Evolutionary conservation across 2,888 invertebrate genomes (phyloP), one percentile per base, ranked within the genome.

Genomic region (Macaria notata): DNA sequence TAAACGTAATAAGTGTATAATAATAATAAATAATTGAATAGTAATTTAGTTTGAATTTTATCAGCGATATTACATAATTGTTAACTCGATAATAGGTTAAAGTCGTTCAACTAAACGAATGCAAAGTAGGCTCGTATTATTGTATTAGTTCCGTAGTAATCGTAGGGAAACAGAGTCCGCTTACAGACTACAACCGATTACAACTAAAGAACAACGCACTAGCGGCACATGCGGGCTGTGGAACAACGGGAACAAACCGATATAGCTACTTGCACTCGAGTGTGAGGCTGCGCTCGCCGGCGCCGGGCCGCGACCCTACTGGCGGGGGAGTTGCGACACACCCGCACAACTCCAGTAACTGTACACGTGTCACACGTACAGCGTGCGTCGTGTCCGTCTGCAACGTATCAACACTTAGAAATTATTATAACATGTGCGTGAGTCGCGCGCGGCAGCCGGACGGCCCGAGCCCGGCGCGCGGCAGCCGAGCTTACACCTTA

Each of bases 1-100:
- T 92, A 92, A 92, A 92, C 92, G 86, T 92, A 92, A 92, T 92
- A 91, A 92, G 88, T 92, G 92, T 92, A 91, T 92, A 91, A 91
- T 88, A 91, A 91, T 88, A 90, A 63, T 88, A 91, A 90, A 91
- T 91, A 91, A 91, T 91, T 90, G 90, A 90, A 90, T 91, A 89
- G 82, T 90, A 86, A 88, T 89, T 91, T 89, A 90, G 83, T 87
- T 88, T 81, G 83, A 89, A 91, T 87, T 86, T 87, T 85, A 80
- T 87, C 88, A 90, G 90, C 87, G 81, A 84, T 89, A 86, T 87
- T 41, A 87, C 84, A 86, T 85, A 86, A 79, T 55, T 81, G 79
- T 79, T 85, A 86, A 89, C 83, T 86, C 77, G 82, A 84, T 84
- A 84, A 83, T 86, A 86, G 79, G 80, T 85, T 81, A 73, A 81